Evolutionary conservation across 1,140 invertebrate genomes (phyloP), one percentile per base, ranked within the genome.

Genomic region (Melitaea cinxia): DNA sequence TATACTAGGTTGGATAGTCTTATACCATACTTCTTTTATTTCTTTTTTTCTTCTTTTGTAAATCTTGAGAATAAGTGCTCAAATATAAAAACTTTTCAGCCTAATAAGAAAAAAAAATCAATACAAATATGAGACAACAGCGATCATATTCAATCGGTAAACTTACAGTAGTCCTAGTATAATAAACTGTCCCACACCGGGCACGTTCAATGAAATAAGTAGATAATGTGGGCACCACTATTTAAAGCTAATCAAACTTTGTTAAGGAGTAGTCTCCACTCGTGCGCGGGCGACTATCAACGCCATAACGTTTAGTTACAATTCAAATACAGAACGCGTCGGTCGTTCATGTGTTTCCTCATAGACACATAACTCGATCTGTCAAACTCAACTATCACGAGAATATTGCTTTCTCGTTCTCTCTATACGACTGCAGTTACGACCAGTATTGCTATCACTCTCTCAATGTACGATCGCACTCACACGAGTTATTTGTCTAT

Each of bases 221-320:
- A 82, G 81, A 84, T 89, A 85, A 90, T 88, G 72, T 85, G 80
- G 79, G 76, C 83, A 77, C 65, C 68, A 68, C 85, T 91, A 91
- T 91, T 89, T 91, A 91, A 91, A 87, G 79, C 78, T 89, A 91
- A 89, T 91, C 83, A 88, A 88, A 80, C 64, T 78, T 80, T 65
- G 83, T 91, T 90, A 88, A 84, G 77, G 73, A 83, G 78, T 79
- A 91, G 86, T 90, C 75, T 65, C 65, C 54, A 59, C 37, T 19
- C 69, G 66, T 71, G 76, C 80, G 80, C 81, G 54, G 70, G 71
- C 80, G 83, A 66, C 77, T 75, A 68, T 63, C 57, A 65, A 75
- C 71, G 77, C 76, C 74, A 80, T 83, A 33, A 37, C 70, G 75
- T 74, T 66, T 70, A 85, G 80, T 87, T 81, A 70, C 59, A 80